Conservation (phyloP, 2,113 vertebrate genomes). For the Pteronura brasiliensis region DNA sequence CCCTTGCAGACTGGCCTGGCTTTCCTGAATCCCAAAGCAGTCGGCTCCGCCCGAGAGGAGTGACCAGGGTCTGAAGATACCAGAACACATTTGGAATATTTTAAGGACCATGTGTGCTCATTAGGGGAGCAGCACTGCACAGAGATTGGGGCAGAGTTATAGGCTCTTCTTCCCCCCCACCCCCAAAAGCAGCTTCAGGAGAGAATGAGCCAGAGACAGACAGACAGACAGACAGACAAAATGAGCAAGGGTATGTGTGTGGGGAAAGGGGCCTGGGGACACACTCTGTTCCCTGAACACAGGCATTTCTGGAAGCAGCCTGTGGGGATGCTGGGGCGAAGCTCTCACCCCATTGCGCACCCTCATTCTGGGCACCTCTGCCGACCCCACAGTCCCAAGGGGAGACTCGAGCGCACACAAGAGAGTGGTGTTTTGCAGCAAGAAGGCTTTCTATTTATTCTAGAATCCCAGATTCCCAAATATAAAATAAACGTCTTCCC, state of each 20-base stretch:
- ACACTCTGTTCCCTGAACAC: too few relatives aligned
- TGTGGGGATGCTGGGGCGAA: fast-evolving
- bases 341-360: not conserved
- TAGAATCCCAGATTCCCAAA: not conserved
- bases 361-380: not conserved
- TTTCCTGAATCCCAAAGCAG: fast-evolving
- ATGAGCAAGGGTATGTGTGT: not conserved
- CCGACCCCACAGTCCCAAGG: not conserved
- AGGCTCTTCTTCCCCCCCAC: too few relatives aligned
- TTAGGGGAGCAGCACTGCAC: not conserved
- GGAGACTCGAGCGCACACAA: fast-evolving
- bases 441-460: not conserved
- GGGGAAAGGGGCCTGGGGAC: fast-evolving
- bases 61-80: not conserved
- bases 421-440: not conserved
- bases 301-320: not conserved
- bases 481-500: not conserved
- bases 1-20: not conserved
- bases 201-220: not conserved
- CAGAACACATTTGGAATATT: too few relatives aligned
- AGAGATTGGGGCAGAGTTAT: not conserved
- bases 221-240: not conserved
- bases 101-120: not conserved
- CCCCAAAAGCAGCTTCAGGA: not conserved
- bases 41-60: not conserved